A percentile compares a stretch with the other conserved stretches of the same genome.
Evolutionary conservation across 2,888 invertebrate species (phyloP).

Genomic region (Pachymerium ferrugineum): DNA sequence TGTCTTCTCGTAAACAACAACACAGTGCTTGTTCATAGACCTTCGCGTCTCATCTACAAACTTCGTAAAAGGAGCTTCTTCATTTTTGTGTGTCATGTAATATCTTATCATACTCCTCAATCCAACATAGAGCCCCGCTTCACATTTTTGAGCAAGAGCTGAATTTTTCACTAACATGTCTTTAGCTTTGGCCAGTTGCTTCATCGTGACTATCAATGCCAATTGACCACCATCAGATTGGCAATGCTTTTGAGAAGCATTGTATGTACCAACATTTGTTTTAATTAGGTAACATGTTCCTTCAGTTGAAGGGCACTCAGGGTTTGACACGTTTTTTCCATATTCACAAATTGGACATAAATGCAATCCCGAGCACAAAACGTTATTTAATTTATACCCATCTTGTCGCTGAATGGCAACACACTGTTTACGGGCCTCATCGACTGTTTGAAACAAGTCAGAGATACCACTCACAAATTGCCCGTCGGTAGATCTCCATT

Average conservation of each 20-base stretch:
- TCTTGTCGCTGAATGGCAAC: not conserved
- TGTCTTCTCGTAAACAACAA: no score
- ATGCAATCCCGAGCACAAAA: not conserved
- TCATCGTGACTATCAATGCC: not conserved
- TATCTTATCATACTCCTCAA: no score
- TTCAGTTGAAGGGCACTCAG: not conserved
- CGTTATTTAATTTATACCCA: not conserved
- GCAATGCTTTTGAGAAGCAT: not conserved
- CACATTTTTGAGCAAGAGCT: not conserved
- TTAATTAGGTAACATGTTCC: not conserved
- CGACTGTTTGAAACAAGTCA: not conserved
- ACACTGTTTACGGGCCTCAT: not conserved
- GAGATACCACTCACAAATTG: not conserved
- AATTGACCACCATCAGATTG: not conserved
- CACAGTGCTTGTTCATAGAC: no score
- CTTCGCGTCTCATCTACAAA: no score
- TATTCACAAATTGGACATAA: not conserved
- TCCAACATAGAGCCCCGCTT: no score
- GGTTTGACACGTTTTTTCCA: not conserved
- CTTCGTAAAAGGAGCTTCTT: no score
- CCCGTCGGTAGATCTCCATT: not conserved
- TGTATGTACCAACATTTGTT: not conserved
- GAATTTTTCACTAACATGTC: not conserved
- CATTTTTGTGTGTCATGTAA: no score
- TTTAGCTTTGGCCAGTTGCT: not conserved